Conservation (phyloP, 2,888 invertebrate genomes). For the Amblyjoppa fuscipennis region DNA sequence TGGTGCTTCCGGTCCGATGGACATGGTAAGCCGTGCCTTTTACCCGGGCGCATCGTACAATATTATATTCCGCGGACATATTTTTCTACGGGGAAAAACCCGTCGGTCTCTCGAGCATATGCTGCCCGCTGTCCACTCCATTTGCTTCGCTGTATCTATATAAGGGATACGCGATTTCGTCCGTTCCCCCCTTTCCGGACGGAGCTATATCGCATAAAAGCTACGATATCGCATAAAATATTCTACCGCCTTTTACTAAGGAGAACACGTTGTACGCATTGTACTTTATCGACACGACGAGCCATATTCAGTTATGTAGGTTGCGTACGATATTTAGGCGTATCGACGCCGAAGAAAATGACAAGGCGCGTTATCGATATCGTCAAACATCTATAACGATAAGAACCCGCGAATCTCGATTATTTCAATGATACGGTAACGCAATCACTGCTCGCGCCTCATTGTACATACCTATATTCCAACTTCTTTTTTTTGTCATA, state of each 20-base stretch:
- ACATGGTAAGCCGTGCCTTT: conserved; percentile 72
- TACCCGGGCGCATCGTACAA: conserved; percentile 53
- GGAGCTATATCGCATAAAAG: conserved; percentile 16
- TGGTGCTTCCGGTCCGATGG: conserved; percentile 82
- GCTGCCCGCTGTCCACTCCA: conserved; percentile 85
- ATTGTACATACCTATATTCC: background rate
- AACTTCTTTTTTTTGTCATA: background rate
- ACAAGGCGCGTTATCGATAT: conserved; percentile 47
- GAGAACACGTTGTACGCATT: background rate
- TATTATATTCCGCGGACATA: conserved; percentile 61
- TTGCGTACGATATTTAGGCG: conserved; percentile 8
- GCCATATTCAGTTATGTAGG: conserved; percentile 2
- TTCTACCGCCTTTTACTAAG: conserved; percentile 11
- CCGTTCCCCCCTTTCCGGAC: conserved; percentile 25
- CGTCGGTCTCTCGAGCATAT: conserved; percentile 80
- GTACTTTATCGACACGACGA: conserved; percentile 9
- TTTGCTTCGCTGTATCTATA: conserved; percentile 81
- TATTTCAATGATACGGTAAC: conserved; percentile 38
- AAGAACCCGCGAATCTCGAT: conserved; percentile 28
- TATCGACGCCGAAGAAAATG: conserved; percentile 20
- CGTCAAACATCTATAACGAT: conserved; percentile 41
- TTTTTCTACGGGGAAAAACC: conserved; percentile 40
- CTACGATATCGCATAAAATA: conserved; percentile 20
- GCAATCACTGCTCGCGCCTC: conserved; percentile 6
- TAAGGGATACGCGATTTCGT: conserved; percentile 23